Evolutionary conservation across 2,888 invertebrate genomes (phyloP), one percentile per base, ranked within the genome.

Genomic region (Anaspis maculata): DNA sequence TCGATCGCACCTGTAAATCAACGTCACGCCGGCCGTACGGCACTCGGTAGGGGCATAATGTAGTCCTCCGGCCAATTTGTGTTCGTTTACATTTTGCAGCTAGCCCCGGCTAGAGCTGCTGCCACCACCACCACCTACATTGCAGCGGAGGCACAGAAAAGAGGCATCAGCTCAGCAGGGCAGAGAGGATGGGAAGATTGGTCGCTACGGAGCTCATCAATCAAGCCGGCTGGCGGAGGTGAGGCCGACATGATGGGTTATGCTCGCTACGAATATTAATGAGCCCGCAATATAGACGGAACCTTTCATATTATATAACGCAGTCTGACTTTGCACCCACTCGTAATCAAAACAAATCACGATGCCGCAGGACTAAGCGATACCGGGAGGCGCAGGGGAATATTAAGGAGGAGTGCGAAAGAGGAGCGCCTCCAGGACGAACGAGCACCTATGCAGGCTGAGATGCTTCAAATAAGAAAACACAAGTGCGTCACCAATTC

Each of bases 71-170:
- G 47, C 56, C 59, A 58, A 59, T 60, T 60, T 60, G 54, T 54
- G 57, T 58, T 59, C 59, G 57, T 57, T 59, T 59, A 58, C 57
- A 57, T 59, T 61, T 56, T 53, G 48, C n/a, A n/a, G n/a, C n/a
- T n/a, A n/a, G n/a, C n/a, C n/a, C n/a, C n/a, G n/a, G n/a, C n/a
- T n/a, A n/a, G n/a, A n/a, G n/a, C n/a, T n/a, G n/a, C n/a, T n/a
- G n/a, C n/a, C n/a, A n/a, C n/a, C n/a, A n/a, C n/a, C n/a, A n/a
- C n/a, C n/a, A n/a, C n/a, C n/a, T n/a, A n/a, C n/a, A n/a, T n/a
- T n/a, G n/a, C n/a, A n/a, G n/a, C n/a, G n/a, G n/a, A n/a, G n/a
- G n/a, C n/a, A n/a, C n/a, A n/a, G n/a, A n/a, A n/a, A n/a, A n/a
- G n/a, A n/a, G n/a, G n/a, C n/a, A n/a, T n/a, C n/a, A n/a, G n/a